Base-by-base conservation (phyloP, 92 coral and sea anemone species). In the Epizoanthus scotinus region DNA sequence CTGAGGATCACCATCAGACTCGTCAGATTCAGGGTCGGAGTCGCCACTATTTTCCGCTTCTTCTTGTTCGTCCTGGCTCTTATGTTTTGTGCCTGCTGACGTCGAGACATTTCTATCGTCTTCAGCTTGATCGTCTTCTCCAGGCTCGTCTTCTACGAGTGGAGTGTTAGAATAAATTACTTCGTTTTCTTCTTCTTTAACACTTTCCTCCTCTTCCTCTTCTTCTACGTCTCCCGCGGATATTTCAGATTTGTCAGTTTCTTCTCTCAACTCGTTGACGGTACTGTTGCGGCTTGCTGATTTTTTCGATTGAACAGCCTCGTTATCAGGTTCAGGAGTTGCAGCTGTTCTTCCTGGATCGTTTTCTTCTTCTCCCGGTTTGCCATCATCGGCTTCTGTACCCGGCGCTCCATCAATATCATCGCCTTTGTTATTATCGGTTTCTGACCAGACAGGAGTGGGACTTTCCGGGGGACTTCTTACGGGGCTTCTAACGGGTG, bases 141-240 rank as follows among this genome's bases (percentile, higher is more conserved):
- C 79, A 22, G 38, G 69, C 25, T 66, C 54, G 3, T 58, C 54
- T 28, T 14, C 6, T 20, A 19, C 2, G 2, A 50, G n/a, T 18
- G 56, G 55, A 68, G 73, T 8, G 54, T 8, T 40, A 47, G 15
- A 9, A 47, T 14, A 14, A 14, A 47, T 47, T 8, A 47, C 55
- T 6, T 29, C 80, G 8, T 81, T 73, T 2, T 42, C 82, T 21
- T 79, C 68, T 36, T 81, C 67, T 52, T 12, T 26, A 13, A 53
- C 81, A 31, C 53, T 44, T 26, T 57, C 72, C 8, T 77, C 71
- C 3, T 38, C 86, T 25, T 56, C 77, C 19, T 77, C 49, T 78
- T 70, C 57, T 42, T 64, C 81, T 61, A 44, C 86, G 17, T 73
- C 87, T 7, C 78, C 79, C 58, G 78, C 85, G 47, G 44, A 19